A percentile compares a stretch with the other conserved stretches of the same genome.
Conservation (phyloP, 2,888 invertebrate genomes). For the Salticus scenicus region DNA sequence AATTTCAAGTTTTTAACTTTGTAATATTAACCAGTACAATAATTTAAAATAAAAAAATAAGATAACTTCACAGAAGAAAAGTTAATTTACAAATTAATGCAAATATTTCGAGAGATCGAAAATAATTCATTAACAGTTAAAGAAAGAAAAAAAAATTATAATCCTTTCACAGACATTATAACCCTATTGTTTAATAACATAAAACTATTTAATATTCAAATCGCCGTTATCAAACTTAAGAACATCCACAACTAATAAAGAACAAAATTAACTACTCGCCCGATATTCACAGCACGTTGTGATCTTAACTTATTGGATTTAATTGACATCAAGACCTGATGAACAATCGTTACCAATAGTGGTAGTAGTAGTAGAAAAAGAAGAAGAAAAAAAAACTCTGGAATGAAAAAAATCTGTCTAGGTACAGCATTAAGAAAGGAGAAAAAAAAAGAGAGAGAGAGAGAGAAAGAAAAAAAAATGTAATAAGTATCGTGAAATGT, state of each 20-base stretch:
- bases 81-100: no score
- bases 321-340: not conserved
- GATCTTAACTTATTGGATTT: slow-evolving; percentile 1
- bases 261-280: not conserved
- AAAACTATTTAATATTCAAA: not conserved
- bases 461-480: not conserved
- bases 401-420: not conserved
- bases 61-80: no score
- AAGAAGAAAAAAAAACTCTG: not conserved
- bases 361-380: not conserved
- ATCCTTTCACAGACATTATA: no score
- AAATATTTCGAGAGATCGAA: no score
- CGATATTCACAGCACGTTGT: not conserved
- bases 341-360: not conserved
- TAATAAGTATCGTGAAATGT: slow-evolving; percentile 12
- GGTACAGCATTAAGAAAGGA: not conserved
- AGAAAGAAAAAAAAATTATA: no score
- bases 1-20: no score
- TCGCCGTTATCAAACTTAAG: not conserved
- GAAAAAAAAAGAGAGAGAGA: not conserved
- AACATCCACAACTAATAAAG: not conserved
- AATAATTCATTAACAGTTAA: no score
- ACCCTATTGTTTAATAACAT: no score
- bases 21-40: no score
- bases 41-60: no score